Base-by-base conservation (phyloP, 2,888 invertebrate species). In the Agonopterix subpropinquella region DNA sequence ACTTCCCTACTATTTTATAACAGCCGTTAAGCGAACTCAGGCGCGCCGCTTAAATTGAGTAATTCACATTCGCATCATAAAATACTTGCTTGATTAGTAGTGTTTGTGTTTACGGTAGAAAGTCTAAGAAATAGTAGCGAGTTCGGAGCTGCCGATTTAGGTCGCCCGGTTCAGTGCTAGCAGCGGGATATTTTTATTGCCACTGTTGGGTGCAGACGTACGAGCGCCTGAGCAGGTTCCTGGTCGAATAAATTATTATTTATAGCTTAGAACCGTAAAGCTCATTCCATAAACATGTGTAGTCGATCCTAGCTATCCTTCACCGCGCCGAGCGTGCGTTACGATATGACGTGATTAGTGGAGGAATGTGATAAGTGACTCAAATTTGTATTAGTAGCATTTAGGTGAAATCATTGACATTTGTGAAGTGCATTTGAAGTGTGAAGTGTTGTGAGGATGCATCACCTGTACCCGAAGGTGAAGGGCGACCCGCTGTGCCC, bases 401-500 rank as follows among this genome's bases (percentile, higher is more conserved):
- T 86, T 86, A 86, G 67, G 57, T 69, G 68, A 61, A 68, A 79
- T 65, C 67, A 57, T 73, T 68, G 75, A 73, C 80, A 83, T 84
- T 86, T 74, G 74, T 77, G 67, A 65, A 75, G 81, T 87, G 85
- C 80, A 85, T 87, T 85, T 84, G 71, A 13, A 57, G 50, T 48
- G 53, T 72, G 68, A 55, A 55, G 62, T 58, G 54, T 59, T 56
- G 67, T 66, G 64, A 77, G 64, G 62, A 94, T 94, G 93, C 93
- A 93, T 84, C 93, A 93, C 78, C 78, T 93, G 74, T 94, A 93
- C 77, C 92, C 94, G 42, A 82, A 94, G 73, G 93, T 93, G 73
- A 96, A 95, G 83, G 94, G 94, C 66, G 97, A 97, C 83, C 95
- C 96, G 56, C 84, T 97, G 64, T 97, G 97, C 80, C 97, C 96